A percentile compares a stretch with the other conserved stretches of the same genome.
Conservation (phyloP, 2,888 invertebrate species). For the Chydorus sphaericus region DNA sequence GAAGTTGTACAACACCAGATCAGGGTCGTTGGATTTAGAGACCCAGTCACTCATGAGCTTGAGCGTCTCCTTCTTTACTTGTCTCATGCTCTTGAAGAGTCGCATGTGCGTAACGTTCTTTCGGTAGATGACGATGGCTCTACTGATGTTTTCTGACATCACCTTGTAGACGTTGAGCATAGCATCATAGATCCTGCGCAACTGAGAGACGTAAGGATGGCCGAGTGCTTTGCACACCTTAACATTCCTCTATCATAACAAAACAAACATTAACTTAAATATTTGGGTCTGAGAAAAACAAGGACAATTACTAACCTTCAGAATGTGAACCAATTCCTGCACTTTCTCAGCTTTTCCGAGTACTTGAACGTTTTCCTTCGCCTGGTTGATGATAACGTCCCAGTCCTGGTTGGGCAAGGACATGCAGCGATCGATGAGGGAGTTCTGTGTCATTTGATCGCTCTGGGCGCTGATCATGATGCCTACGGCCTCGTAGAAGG, state of each 20-base stretch:
- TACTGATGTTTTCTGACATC: slow-evolving; percentile 31
- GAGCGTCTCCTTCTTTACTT: slow-evolving; percentile 94
- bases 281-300: too few relatives aligned
- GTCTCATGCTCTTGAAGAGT: slow-evolving; percentile 97
- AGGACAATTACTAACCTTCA: too few relatives aligned
- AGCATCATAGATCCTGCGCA: slow-evolving; percentile 94
- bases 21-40: slow-evolving; percentile 72
- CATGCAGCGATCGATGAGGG: slow-evolving; percentile 95
- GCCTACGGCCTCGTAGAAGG: slow-evolving; percentile 98
- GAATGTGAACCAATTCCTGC: slow-evolving; percentile 89
- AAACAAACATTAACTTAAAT: too few relatives aligned
- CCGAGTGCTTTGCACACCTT: slow-evolving; percentile 94
- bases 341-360: slow-evolving; percentile 92
- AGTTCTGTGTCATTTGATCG: slow-evolving; percentile 78
- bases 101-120: slow-evolving; percentile 92
- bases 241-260: slow-evolving; percentile 94
- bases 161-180: too few relatives aligned
- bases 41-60: slow-evolving; percentile 96
- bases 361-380: slow-evolving; percentile 68
- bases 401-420: slow-evolving; percentile 91
- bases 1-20: slow-evolving; percentile 77
- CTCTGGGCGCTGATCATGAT: slow-evolving; percentile 96
- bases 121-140: slow-evolving; percentile 75
- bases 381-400: slow-evolving; percentile 41
- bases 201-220: slow-evolving; percentile 85